phyloP scores from a whole-genome alignment of 2,113 vertebrate genomes.

The Sinocyclocheilus anophthalmus region DNA sequence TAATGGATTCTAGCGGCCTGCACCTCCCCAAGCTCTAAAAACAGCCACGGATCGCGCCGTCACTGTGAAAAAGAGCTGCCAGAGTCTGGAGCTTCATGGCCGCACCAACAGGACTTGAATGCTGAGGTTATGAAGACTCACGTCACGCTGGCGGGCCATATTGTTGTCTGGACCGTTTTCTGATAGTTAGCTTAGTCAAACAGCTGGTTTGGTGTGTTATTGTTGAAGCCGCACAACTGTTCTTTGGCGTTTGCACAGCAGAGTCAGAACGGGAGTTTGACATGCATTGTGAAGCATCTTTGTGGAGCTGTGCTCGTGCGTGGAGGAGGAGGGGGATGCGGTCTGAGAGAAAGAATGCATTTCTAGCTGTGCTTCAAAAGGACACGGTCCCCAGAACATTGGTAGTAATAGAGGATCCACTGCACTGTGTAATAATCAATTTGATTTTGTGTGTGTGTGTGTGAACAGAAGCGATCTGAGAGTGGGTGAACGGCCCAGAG shows the following conservation, averaged over 20 bases:
- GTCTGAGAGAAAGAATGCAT: conserved; percentile 29
- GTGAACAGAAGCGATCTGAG: not conserved
- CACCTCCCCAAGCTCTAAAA: conserved; percentile 38
- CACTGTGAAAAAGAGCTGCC: conserved; percentile 30
- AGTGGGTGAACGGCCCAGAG: no score
- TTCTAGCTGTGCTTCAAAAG: conserved; percentile 51
- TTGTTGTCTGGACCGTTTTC: no score
- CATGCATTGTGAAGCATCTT: no score
- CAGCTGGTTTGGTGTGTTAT: no score
- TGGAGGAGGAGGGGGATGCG: no score
- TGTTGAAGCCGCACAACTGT: no score
- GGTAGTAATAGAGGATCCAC: conserved; percentile 56
- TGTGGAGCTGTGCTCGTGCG: no score
- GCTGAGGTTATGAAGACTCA: no score
- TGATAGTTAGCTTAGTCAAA: no score
- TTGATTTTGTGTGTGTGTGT: conserved; percentile 44
- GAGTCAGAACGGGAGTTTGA: no score
- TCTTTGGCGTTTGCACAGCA: no score
- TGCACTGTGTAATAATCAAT: conserved; percentile 62
- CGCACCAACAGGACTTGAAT: not conserved
- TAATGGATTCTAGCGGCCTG: conserved; percentile 48
- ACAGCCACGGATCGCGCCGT: conserved; percentile 9
- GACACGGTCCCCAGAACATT: conserved; percentile 53
- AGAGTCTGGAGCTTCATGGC: conserved; percentile 24
- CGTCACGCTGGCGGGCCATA: no score